Conservation (phyloP, 2,888 invertebrate genomes). For the Machimus atricapillus region DNA sequence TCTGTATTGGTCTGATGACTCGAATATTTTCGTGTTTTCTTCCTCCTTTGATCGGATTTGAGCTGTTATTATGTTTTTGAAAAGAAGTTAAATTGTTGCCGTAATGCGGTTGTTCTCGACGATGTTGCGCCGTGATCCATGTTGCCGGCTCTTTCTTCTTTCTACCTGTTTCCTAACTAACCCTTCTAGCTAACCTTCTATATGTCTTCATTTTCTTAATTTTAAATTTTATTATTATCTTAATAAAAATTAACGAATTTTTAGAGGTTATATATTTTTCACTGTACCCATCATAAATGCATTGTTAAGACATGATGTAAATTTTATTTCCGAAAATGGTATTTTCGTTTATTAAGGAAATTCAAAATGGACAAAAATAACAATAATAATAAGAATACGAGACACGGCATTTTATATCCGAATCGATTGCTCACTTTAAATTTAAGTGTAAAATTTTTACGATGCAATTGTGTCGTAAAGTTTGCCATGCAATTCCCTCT, state of each 20-base stretch:
- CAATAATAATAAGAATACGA: background rate
- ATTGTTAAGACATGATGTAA: background rate
- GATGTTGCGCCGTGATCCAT: background rate
- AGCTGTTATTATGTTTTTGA: conserved; percentile 28
- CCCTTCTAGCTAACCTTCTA: background rate
- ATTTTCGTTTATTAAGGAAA: background rate
- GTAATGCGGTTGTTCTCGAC: background rate
- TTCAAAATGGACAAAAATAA: background rate
- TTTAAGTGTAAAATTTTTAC: background rate
- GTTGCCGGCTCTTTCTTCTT: background rate
- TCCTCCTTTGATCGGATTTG: conserved; percentile 8
- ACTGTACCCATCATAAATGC: background rate
- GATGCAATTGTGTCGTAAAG: background rate
- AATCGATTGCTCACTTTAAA: background rate
- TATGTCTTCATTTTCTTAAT: background rate
- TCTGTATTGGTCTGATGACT: conserved; percentile 18
- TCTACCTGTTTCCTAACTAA: background rate
- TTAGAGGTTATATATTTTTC: background rate
- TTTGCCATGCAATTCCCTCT: background rate
- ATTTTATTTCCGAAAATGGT: background rate
- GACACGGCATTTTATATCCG: background rate
- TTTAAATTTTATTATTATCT: background rate
- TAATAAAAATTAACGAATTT: background rate
- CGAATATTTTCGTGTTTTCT: conserved; percentile 18
- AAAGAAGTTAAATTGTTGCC: conserved; percentile 18